These are phyloP conservation scores for Coleophora flavipennella DNA, from an alignment of 2,888 invertebrate genomes.

Conservation along the genomic window DNA sequence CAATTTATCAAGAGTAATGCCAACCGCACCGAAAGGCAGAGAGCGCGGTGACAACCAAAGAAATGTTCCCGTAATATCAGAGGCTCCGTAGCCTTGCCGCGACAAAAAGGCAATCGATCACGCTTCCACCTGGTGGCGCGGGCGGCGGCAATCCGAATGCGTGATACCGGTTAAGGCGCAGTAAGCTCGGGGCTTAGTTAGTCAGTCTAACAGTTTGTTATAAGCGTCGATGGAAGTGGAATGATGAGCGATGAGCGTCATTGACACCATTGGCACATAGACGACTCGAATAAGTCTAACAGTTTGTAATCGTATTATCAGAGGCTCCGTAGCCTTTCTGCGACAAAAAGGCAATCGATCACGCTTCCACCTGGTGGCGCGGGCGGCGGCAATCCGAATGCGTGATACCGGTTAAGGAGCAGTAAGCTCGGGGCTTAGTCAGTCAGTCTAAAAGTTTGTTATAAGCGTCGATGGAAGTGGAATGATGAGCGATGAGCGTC, in stretches of 20 bases:
- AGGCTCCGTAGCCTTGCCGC: slow-evolving; percentile 30
- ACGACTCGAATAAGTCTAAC: no score
- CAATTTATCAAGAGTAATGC: slow-evolving; percentile 50
- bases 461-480: no score
- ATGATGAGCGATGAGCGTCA: no score
- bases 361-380: slow-evolving; percentile 39
- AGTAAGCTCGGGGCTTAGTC: slow-evolving; percentile 27
- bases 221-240: no score
- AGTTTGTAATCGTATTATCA: slow-evolving; percentile 43
- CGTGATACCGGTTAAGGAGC: slow-evolving; percentile 17
- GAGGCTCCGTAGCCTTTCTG: slow-evolving; percentile 29
- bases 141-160: slow-evolving; percentile 44
- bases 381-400: slow-evolving; percentile 45
- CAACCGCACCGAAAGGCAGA: slow-evolving; percentile 31
- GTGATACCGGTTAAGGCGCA: slow-evolving; percentile 16
- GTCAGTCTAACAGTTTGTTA: no score
- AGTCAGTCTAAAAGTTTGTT: no score
- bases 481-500: no score
- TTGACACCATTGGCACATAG: no score
- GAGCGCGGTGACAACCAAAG: slow-evolving; percentile 42
- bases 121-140: slow-evolving; percentile 37
- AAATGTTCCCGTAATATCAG: slow-evolving; percentile 47
- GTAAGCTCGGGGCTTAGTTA: no score
- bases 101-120: slow-evolving; percentile 65
- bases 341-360: slow-evolving; percentile 64